Evolutionary conservation across 2,113 vertebrate species (phyloP), one percentile per base, ranked within the genome.

Genomic region (Protobothrops flavoviridis): DNA sequence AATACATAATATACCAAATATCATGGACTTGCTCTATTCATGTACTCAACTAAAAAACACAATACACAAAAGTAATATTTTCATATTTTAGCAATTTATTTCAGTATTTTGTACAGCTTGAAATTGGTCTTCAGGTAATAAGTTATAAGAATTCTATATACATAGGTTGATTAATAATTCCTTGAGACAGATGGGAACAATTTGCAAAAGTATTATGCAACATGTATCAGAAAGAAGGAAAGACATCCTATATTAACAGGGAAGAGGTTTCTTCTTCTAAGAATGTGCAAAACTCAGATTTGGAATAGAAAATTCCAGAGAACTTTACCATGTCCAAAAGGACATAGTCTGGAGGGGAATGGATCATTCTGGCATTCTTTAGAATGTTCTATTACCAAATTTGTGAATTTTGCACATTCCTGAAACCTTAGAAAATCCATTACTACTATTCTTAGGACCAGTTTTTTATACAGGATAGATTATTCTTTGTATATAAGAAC

Each of bases 31-130:
- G 61, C 0, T 33, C 29, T 48, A 87, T 48, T 87, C 3, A 69
- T 23, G 24, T 87, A 89, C 13, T 90, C 56, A 64, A 87, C 23
- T 64, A 85, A 29, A 87, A 93, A 61, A 87, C 15, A 88, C 48
- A 93, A 93, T 86, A 61, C 29, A 52, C 87, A 93, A 95, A 92
- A 93, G 88, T 1, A 0, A n/a, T 0, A 64, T 8, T 52, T 85
- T 90, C 93, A 92, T 93, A 92, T 90, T 90, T 94, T 39, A 96
- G 95, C 95, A 96, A 93, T 97, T 97, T 97, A 96, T 96, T 96
- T 97, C 94, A 96, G 56, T 96, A 94, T 94, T 97, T 95, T 97
- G 91, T 97, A 97, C 94, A 97, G 95, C 95, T 95, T 97, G 94
- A 94, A 94, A 59, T 74, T 96, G 93, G 94, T 96, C 96, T 98